These are phyloP conservation scores for Natrix natrix DNA, from an alignment of 2,797 vertebrate genomes.

Conservation along the genomic window DNA sequence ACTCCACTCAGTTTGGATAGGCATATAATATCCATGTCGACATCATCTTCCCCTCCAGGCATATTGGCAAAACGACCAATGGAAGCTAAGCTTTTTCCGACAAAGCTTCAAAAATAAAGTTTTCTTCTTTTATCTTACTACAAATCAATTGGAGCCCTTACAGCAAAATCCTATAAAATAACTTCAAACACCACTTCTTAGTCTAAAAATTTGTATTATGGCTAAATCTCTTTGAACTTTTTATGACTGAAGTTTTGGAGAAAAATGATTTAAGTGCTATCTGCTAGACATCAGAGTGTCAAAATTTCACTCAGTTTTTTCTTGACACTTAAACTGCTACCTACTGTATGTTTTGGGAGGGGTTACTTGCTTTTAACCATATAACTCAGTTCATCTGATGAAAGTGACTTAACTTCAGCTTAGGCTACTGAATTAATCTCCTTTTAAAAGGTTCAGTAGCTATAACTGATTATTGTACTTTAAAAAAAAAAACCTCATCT, in stretches of 20 bases:
- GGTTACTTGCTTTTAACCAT: slow-evolving; percentile 81
- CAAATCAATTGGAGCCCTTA: slow-evolving; percentile 99
- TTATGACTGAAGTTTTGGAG: slow-evolving; percentile 99
- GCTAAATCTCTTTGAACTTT: slow-evolving; percentile 98
- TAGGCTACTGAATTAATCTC: slow-evolving; percentile 74
- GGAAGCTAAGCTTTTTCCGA: slow-evolving; percentile 99
- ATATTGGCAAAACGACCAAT: slow-evolving; percentile 97
- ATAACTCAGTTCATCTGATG: slow-evolving; percentile 84
- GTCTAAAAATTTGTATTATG: slow-evolving; percentile 99
- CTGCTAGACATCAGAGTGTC: slow-evolving; percentile 97
- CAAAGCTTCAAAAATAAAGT: slow-evolving; percentile 99
- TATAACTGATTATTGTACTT: slow-evolving; percentile 58
- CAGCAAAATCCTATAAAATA: slow-evolving; percentile 99
- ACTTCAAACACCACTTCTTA: slow-evolving; percentile 99
- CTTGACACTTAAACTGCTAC: slow-evolving; percentile 96
- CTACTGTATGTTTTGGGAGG: slow-evolving; percentile 81
- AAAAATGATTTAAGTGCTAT: slow-evolving; percentile 99
- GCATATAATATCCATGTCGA: slow-evolving; percentile 95
- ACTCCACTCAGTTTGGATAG: slow-evolving; percentile 90
- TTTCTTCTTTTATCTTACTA: slow-evolving; percentile 99
- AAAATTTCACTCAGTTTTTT: slow-evolving; percentile 95
- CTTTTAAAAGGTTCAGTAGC: slow-evolving; percentile 69
- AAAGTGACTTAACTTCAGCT: slow-evolving; percentile 79
- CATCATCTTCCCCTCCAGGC: slow-evolving; percentile 87
- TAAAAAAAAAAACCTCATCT: not conserved